A percentile compares a stretch with the other conserved stretches of the same genome.
These are phyloP conservation scores for Argyra leucocephala DNA, from an alignment of 2,888 invertebrate species.

Conservation along the genomic window DNA sequence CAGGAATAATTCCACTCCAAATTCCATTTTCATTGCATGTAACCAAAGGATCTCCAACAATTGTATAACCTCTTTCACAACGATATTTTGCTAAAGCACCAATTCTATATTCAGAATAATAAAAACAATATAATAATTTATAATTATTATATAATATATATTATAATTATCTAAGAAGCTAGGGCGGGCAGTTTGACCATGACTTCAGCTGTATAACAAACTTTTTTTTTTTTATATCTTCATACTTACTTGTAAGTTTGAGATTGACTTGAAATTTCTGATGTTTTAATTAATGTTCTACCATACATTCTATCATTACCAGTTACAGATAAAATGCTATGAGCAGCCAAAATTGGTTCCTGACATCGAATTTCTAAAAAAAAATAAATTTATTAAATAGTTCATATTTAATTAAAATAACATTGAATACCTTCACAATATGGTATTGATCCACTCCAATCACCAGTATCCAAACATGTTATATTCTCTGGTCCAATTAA, in stretches of 20 bases:
- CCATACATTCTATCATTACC: conserved; percentile 86
- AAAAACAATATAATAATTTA: too few species aligned
- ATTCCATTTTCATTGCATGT: conserved; percentile 77
- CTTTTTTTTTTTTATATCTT: neutral
- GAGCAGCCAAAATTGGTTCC: conserved; percentile 71
- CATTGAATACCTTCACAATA: conserved; percentile 58
- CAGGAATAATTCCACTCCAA: conserved; percentile 76
- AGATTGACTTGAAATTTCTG: conserved; percentile 57
- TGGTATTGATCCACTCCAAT: conserved; percentile 76
- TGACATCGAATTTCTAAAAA: conserved; percentile 73
- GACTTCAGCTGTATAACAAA: too few species aligned
- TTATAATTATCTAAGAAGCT: too few species aligned
- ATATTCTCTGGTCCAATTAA: conserved; percentile 65
- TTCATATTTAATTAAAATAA: neutral
- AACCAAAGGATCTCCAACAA: conserved; percentile 72
- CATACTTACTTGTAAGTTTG: conserved; percentile 60
- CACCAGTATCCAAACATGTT: conserved; percentile 61
- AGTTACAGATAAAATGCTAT: conserved; percentile 78
- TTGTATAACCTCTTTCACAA: conserved; percentile 81
- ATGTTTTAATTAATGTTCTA: conserved; percentile 67
- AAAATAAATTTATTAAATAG: neutral
- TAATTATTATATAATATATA: too few species aligned
- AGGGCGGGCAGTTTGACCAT: too few species aligned
- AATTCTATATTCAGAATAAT: conserved; percentile 44
- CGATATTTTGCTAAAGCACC: conserved; percentile 79